Percentiles rank a stretch among this genome's conserved stretches.
phyloP scores from a whole-genome alignment of 2,797 vertebrate genomes.

The Arctocebus calabarensis region DNA sequence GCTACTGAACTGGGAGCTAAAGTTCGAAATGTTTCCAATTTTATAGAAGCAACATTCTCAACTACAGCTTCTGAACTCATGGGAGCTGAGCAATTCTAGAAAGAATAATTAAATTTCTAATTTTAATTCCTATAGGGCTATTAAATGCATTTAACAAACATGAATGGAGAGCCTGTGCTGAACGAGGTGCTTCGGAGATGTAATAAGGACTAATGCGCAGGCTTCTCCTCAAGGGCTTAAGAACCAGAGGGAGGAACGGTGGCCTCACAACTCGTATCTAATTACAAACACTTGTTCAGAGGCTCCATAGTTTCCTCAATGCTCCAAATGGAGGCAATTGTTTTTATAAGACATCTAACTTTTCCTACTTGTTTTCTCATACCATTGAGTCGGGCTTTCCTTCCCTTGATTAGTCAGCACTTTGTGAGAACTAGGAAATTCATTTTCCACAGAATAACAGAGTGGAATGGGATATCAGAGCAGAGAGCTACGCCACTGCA shows the following conservation, averaged over 20 bases:
- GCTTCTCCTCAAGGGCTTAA: background rate
- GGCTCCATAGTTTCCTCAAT: background rate
- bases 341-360: background rate
- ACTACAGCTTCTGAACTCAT: slow-evolving; percentile 12
- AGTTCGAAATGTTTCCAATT: background rate
- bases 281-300: background rate
- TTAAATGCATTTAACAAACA: slow-evolving; percentile 42
- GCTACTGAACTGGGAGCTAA: background rate
- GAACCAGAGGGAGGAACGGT: background rate
- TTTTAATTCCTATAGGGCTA: slow-evolving; percentile 57
- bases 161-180: background rate
- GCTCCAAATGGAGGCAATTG: background rate
- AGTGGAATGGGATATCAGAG: background rate
- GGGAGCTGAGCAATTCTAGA: slow-evolving; percentile 33
- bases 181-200: background rate
- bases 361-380: background rate
- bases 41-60: slow-evolving; percentile 13
- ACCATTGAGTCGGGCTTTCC: background rate
- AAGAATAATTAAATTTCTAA: slow-evolving; percentile 69
- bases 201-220: background rate
- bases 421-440: background rate
- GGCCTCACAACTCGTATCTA: background rate
- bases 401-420: background rate
- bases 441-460: background rate
- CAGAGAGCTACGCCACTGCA: background rate